Evolutionary conservation across 2,888 invertebrate genomes (phyloP).

Genomic region (Drosophila differens): DNA sequence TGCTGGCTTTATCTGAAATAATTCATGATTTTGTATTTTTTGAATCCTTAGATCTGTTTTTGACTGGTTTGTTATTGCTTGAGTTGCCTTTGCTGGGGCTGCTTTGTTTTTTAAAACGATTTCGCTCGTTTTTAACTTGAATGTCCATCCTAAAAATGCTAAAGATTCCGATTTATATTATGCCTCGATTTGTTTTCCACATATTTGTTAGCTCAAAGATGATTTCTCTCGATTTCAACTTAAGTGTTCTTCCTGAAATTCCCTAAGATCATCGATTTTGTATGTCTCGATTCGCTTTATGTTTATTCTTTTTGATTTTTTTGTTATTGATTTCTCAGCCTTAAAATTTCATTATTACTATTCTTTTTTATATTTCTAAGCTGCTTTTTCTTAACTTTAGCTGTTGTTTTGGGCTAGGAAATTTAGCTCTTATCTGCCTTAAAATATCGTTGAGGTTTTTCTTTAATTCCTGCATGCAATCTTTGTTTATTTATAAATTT

Average conservation of each 20-base stretch:
- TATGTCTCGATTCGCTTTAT: neutral
- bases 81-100: too few species aligned
- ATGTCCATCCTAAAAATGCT: too few species aligned
- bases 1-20: neutral
- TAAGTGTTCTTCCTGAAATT: neutral
- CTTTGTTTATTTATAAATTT: neutral
- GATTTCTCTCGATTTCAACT: neutral
- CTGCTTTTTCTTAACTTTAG: neutral
- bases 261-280: too few species aligned
- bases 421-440: neutral
- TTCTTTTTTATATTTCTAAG: neutral
- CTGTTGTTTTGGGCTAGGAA: neutral
- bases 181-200: too few species aligned
- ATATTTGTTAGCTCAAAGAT: too few species aligned
- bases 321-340: too few species aligned
- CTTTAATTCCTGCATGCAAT: neutral
- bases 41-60: neutral
- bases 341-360: neutral
- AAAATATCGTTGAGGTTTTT: neutral
- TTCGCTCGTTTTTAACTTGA: too few species aligned
- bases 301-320: neutral
- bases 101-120: too few species aligned
- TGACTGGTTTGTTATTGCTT: too few species aligned
- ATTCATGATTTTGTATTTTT: neutral
- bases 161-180: too few species aligned